Percentiles rank a stretch among this genome's conserved stretches.
Evolutionary conservation across 2,797 vertebrate genomes (phyloP).

Genomic region (Botia almorhae): DNA sequence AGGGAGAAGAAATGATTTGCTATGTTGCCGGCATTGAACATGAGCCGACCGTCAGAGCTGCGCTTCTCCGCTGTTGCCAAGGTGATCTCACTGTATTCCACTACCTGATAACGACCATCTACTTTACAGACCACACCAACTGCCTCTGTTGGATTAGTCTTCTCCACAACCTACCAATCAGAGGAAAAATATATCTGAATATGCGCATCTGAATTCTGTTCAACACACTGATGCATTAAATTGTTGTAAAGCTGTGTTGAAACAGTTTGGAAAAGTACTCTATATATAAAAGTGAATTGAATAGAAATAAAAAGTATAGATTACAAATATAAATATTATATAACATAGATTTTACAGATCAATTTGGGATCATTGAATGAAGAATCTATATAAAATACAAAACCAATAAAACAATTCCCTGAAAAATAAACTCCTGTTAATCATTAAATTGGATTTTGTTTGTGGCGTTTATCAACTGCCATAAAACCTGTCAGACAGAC

Average conservation of each 20-base stretch:
- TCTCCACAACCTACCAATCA: conserved; percentile 90
- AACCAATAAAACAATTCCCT: neutral
- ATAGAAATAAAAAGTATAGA: too few species aligned
- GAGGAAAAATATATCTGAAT: neutral
- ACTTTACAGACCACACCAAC: conserved; percentile 96
- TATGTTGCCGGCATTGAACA: conserved; percentile 92
- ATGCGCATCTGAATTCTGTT: neutral
- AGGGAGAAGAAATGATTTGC: conserved; percentile 95
- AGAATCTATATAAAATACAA: neutral
- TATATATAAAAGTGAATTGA: too few species aligned
- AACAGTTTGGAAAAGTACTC: too few species aligned
- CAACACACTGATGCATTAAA: neutral
- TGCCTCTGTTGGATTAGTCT: conserved; percentile 94
- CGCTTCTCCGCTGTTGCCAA: conserved; percentile 89
- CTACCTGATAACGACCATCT: conserved; percentile 91
- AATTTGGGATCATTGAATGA: neutral
- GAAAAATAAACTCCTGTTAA: conserved; percentile 20
- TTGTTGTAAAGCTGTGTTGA: neutral
- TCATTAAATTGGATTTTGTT: neutral
- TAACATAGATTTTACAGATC: neutral
- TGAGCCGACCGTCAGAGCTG: conserved; percentile 85
- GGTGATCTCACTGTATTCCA: conserved; percentile 98
- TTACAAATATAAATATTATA: too few species aligned
- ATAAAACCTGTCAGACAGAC: neutral
- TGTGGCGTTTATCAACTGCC: conserved; percentile 2